Evolutionary conservation across 2,797 vertebrate genomes (phyloP).

Genomic region (Takifugu ocellatus): DNA sequence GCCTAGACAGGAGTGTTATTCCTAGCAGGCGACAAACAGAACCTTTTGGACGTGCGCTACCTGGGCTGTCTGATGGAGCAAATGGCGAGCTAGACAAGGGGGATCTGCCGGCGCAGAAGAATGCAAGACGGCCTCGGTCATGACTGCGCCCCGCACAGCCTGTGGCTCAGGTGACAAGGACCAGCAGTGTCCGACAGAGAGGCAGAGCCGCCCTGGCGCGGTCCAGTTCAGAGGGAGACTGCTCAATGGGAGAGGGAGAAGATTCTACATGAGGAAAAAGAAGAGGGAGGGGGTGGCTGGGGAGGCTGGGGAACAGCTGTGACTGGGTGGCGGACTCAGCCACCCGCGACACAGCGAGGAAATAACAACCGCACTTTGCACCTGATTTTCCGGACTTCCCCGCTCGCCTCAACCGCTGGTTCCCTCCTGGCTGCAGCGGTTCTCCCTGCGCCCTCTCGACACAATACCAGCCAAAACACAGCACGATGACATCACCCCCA

Average conservation of each 20-base stretch:
- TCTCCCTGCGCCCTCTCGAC: constrained; percentile 64
- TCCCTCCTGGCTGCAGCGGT: constrained; percentile 59
- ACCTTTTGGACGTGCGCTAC: constrained; percentile 60
- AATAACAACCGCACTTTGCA: constrained; percentile 78
- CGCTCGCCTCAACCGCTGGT: constrained; percentile 64
- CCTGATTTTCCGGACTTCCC: constrained; percentile 78
- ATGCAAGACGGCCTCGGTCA: constrained; percentile 65
- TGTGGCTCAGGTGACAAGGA: constrained; percentile 61
- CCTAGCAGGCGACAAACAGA: constrained; percentile 51
- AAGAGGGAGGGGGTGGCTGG: constrained; percentile 40
- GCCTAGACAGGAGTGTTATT: constrained; percentile 43
- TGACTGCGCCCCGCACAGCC: constrained; percentile 68
- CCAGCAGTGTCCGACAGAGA: constrained; percentile 56
- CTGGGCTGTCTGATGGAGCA: constrained; percentile 61
- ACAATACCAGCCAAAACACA: constrained; percentile 77
- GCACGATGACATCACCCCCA: constrained; percentile 79
- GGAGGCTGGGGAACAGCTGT: constrained; percentile 71
- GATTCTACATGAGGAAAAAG: constrained; percentile 47
- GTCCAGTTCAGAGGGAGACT: constrained; percentile 71
- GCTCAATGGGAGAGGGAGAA: constrained; percentile 64
- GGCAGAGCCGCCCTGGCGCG: constrained; percentile 59
- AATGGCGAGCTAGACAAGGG: constrained; percentile 58
- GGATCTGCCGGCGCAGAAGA: constrained; percentile 67
- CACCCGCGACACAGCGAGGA: constrained; percentile 72
- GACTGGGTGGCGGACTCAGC: constrained; percentile 72